Percentiles rank a stretch among this genome's conserved stretches.
Evolutionary conservation across 2,113 vertebrate species (phyloP).

Genomic region (Hippolais icterina): DNA sequence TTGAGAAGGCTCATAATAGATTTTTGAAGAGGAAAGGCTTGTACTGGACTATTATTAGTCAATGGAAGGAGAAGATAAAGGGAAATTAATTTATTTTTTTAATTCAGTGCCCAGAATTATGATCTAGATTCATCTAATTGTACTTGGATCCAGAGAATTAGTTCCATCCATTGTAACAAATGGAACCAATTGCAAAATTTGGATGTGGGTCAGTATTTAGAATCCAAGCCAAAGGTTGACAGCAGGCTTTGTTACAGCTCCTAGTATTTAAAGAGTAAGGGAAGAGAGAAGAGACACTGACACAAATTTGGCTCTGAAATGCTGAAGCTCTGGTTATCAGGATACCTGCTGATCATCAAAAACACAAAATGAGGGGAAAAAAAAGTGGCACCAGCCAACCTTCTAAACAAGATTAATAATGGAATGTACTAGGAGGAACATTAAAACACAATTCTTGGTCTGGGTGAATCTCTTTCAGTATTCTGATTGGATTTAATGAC

Average conservation of each 20-base stretch:
- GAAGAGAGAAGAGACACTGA: neutral
- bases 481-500: neutral
- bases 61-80: neutral
- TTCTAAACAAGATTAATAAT: neutral
- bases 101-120: neutral
- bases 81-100: neutral
- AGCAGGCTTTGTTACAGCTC: neutral
- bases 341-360: neutral
- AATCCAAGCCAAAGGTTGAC: neutral
- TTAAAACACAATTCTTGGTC: neutral
- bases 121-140: slow-evolving; percentile 10
- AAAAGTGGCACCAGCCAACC: neutral
- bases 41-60: neutral
- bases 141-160: slow-evolving; percentile 19
- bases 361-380: neutral
- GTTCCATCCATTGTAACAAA: slow-evolving; percentile 17
- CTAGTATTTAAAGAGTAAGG: neutral
- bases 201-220: neutral
- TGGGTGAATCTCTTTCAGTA: neutral
- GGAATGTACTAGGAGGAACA: neutral
- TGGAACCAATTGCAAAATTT: slow-evolving; percentile 33
- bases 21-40: neutral
- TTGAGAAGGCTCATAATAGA: neutral
- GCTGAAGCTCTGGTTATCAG: neutral
- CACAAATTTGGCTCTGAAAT: neutral